Evolutionary conservation across 2,113 vertebrate genomes (phyloP).

Genomic region (Hoplias malabaricus): DNA sequence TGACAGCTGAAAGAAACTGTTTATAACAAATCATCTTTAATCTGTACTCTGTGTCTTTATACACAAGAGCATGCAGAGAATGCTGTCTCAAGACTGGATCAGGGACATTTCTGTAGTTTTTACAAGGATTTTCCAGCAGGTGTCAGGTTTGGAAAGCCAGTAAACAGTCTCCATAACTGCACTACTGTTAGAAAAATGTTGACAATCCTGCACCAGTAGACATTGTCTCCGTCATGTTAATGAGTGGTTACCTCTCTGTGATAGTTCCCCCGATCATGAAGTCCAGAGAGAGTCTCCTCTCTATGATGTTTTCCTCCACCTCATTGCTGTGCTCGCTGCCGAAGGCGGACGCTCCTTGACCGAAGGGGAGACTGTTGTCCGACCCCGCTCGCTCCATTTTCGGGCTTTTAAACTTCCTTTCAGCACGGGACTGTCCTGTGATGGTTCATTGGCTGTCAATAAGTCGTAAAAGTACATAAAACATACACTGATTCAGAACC

Average conservation of each 20-base stretch:
- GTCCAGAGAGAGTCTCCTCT: conserved; percentile 21
- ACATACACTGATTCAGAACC: not conserved
- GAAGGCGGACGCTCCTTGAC: conserved; percentile 42
- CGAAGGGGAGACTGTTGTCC: conserved; percentile 43
- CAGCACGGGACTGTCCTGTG: not conserved
- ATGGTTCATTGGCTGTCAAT: not conserved
- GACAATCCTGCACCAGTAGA: too few species aligned
- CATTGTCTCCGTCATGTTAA: too few species aligned
- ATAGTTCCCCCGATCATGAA: not conserved
- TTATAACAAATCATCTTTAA: too few species aligned
- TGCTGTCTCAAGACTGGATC: too few species aligned
- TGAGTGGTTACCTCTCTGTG: not conserved
- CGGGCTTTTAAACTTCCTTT: not conserved
- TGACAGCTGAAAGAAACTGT: too few species aligned
- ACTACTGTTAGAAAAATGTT: not conserved
- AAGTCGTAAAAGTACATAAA: not conserved
- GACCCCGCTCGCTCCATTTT: conserved; percentile 18
- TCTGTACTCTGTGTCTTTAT: too few species aligned
- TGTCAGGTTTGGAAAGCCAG: not conserved
- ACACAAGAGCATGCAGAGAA: too few species aligned
- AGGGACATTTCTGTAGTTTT: too few species aligned
- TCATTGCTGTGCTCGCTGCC: conserved; percentile 44
- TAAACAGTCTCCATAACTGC: not conserved
- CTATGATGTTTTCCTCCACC: conserved; percentile 1
- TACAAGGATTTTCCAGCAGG: not conserved